Conservation (phyloP, 2,113 vertebrate genomes). For the Gobius niger region DNA sequence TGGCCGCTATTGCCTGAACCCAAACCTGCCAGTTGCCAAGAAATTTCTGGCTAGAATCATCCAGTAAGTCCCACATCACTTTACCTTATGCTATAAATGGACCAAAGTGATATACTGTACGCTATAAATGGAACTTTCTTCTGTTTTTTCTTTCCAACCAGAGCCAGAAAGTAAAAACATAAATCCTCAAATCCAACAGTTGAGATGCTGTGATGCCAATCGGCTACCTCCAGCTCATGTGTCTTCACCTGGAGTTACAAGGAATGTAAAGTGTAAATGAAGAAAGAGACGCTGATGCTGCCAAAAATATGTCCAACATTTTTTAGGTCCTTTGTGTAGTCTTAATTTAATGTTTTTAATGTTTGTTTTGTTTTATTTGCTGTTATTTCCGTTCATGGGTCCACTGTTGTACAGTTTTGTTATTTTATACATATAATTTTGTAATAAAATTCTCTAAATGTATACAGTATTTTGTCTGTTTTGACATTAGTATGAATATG, state of each 20-base stretch:
- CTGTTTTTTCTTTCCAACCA: no score
- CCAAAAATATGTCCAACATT: not conserved
- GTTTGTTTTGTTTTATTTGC: not conserved
- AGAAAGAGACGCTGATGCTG: not conserved
- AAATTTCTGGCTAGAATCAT: slow-evolving; percentile 22
- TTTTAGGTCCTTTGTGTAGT: not conserved
- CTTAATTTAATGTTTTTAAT: not conserved
- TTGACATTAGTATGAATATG: no score
- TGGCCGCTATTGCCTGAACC: slow-evolving; percentile 60
- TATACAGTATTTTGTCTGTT: not conserved
- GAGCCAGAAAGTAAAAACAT: not conserved
- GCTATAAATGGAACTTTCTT: not conserved
- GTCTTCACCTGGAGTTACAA: slow-evolving; percentile 17
- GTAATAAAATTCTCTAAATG: not conserved
- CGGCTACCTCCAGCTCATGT: slow-evolving; percentile 1
- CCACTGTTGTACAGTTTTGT: not conserved
- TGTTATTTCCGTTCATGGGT: not conserved
- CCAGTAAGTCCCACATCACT: not conserved
- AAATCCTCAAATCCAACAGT: not conserved
- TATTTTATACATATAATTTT: not conserved
- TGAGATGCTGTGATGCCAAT: slow-evolving; percentile 1
- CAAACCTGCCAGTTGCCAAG: not conserved
- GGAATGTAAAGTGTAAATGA: not conserved
- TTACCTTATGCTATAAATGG: not conserved
- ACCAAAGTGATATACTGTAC: not conserved